These are phyloP conservation scores for Arothron firmamentum DNA, from an alignment of 2,113 vertebrate genomes.

Conservation along the genomic window DNA sequence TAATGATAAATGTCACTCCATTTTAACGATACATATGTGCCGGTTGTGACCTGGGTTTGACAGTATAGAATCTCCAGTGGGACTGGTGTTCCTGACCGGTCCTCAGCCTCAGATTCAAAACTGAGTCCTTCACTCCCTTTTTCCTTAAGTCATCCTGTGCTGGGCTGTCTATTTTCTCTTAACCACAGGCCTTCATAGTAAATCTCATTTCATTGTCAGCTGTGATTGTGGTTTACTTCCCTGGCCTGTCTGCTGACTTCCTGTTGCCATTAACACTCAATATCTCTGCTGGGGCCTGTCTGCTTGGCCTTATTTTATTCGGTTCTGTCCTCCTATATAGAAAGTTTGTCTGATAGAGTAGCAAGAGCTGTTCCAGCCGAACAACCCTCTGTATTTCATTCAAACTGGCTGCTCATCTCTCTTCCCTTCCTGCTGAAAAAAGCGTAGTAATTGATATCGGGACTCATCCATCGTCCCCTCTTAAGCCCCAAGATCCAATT, in stretches of 20 bases:
- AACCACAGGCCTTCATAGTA: slow-evolving; percentile 71
- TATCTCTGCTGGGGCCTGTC: slow-evolving; percentile 72
- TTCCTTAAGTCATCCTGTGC: slow-evolving; percentile 36
- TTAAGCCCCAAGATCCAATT: slow-evolving; percentile 74
- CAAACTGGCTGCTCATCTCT: slow-evolving; percentile 61
- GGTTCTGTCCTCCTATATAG: slow-evolving; percentile 52
- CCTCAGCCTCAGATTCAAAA: slow-evolving; percentile 21
- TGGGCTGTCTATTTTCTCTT: slow-evolving; percentile 62
- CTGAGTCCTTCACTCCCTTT: slow-evolving; percentile 45
- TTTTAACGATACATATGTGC: slow-evolving; percentile 59
- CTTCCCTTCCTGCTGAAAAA: slow-evolving; percentile 54
- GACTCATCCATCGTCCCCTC: slow-evolving; percentile 73
- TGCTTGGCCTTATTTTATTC: slow-evolving; percentile 70
- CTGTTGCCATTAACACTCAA: slow-evolving; percentile 73
- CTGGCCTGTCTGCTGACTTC: slow-evolving; percentile 64
- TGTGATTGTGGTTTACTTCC: slow-evolving; percentile 67
- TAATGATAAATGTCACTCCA: slow-evolving; percentile 69
- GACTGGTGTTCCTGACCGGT: slow-evolving; percentile 59
- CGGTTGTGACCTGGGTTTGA: slow-evolving; percentile 48
- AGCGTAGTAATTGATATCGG: slow-evolving; percentile 76
- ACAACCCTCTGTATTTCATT: slow-evolving; percentile 72
- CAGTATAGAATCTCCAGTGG: slow-evolving; percentile 49
- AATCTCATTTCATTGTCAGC: slow-evolving; percentile 74
- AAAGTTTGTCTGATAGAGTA: slow-evolving; percentile 68
- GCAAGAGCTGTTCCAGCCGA: slow-evolving; percentile 46